Percentiles rank a stretch among this genome's conserved stretches.
phyloP scores from a whole-genome alignment of 2,113 vertebrate species.

The Stegastes partitus region DNA sequence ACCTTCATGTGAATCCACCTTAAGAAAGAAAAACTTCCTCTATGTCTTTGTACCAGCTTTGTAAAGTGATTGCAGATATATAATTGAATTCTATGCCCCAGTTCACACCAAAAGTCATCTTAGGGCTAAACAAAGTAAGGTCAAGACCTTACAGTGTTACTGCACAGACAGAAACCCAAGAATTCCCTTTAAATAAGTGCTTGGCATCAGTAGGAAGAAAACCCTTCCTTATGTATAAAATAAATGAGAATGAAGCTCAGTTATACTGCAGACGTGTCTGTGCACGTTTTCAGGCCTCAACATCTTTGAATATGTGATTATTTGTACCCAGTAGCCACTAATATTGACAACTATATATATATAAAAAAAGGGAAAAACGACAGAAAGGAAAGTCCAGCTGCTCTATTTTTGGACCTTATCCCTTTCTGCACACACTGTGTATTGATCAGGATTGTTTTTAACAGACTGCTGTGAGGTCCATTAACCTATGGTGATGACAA shows the following conservation, averaged over 20 bases:
- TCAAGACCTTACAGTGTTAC: no score
- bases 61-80: no score
- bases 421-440: slow-evolving; percentile 60
- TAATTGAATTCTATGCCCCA: no score
- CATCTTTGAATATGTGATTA: not conserved
- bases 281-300: not conserved
- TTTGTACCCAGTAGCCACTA: slow-evolving; percentile 2
- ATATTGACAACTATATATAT: slow-evolving; percentile 33
- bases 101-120: no score
- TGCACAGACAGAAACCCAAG: no score
- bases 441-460: slow-evolving; percentile 84
- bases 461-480: slow-evolving; percentile 83
- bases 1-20: no score
- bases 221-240: no score
- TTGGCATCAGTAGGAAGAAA: no score
- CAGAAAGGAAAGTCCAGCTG: slow-evolving; percentile 24
- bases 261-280: not conserved
- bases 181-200: no score
- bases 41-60: no score
- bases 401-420: slow-evolving; percentile 66
- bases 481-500: slow-evolving; percentile 85
- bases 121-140: no score
- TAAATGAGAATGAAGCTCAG: not conserved
- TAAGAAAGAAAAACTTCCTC: no score
- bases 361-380: not conserved